Evolutionary conservation across 1,140 invertebrate species (phyloP).

Genomic region (Drosophila kikkawai): DNA sequence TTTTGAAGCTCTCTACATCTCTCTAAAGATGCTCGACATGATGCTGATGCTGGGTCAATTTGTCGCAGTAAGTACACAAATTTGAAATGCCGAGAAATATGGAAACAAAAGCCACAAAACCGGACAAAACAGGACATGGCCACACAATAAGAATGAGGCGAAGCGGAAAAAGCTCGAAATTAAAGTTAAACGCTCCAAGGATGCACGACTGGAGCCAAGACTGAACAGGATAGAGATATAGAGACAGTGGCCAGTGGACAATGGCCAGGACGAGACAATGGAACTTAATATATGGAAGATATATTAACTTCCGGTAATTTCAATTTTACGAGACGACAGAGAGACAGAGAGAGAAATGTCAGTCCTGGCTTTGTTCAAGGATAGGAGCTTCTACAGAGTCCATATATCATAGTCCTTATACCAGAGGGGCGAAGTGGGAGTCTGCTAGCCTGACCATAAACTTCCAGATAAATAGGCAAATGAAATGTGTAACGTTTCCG

Average conservation of each 20-base stretch:
- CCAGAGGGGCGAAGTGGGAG: neutral
- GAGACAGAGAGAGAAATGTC: constrained; percentile 52
- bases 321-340: constrained; percentile 70
- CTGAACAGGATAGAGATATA: constrained; percentile 9
- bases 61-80: constrained; percentile 67
- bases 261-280: constrained; percentile 66
- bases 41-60: constrained; percentile 61
- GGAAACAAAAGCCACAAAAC: constrained; percentile 65
- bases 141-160: constrained; percentile 78
- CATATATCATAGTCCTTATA: constrained; percentile 60
- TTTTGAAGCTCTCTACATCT: constrained; percentile 13
- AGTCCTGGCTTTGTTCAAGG: constrained; percentile 59
- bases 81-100: constrained; percentile 74
- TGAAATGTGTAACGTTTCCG: constrained; percentile 74
- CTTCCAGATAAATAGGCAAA: constrained; percentile 64
- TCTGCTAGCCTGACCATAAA: constrained; percentile 61
- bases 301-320: constrained; percentile 84
- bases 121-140: constrained; percentile 60
- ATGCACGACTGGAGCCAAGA: constrained; percentile 75
- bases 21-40: constrained; percentile 35
- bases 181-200: constrained; percentile 84
- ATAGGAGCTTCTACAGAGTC: constrained; percentile 26
- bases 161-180: constrained; percentile 85
- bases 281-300: constrained; percentile 83
- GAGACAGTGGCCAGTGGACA: constrained; percentile 50